A percentile compares a stretch with the other conserved stretches of the same genome.
These are phyloP conservation scores for Drosophila niveifrons DNA, from an alignment of 2,888 invertebrate genomes.

Conservation along the genomic window DNA sequence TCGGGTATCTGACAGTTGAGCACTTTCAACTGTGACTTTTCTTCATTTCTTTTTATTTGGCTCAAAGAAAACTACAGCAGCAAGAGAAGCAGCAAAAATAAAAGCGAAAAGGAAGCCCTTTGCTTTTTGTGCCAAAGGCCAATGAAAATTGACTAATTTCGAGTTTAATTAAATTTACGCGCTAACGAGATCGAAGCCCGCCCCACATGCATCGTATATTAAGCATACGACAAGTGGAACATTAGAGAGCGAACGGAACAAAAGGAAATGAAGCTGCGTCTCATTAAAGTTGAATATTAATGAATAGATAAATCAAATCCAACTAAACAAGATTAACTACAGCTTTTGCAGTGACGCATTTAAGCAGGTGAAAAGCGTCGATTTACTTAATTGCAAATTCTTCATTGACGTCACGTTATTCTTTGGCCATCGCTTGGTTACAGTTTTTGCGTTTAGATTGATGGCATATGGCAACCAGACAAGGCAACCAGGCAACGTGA, in stretches of 20 bases:
- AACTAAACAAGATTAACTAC: neutral
- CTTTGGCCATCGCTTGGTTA: slow-evolving; percentile 7
- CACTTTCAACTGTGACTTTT: too few relatives aligned
- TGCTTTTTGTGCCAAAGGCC: slow-evolving; percentile 69
- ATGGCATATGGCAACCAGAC: slow-evolving; percentile 47
- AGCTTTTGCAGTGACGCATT: neutral
- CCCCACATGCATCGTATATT: slow-evolving; percentile 26
- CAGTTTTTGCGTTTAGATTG: slow-evolving; percentile 1
- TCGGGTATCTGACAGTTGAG: too few relatives aligned
- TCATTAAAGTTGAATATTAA: neutral
- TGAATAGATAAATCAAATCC: neutral
- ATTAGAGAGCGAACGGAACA: slow-evolving; percentile 12
- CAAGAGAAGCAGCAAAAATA: slow-evolving; percentile 39
- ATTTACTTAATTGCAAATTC: slow-evolving; percentile 66
- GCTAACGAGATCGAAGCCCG: slow-evolving; percentile 71
- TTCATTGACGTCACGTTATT: slow-evolving; percentile 47
- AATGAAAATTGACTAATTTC: slow-evolving; percentile 80
- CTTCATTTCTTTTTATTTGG: slow-evolving; percentile 44
- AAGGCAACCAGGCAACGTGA: slow-evolving; percentile 46
- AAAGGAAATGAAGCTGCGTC: neutral
- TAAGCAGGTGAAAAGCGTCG: slow-evolving; percentile 21
- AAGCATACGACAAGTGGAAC: slow-evolving; percentile 24
- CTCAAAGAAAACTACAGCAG: slow-evolving; percentile 41
- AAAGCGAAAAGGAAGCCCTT: slow-evolving; percentile 29
- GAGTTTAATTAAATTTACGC: slow-evolving; percentile 77